Evolutionary conservation across 2,888 invertebrate species (phyloP).

Genomic region (Erpobdella octoculata): DNA sequence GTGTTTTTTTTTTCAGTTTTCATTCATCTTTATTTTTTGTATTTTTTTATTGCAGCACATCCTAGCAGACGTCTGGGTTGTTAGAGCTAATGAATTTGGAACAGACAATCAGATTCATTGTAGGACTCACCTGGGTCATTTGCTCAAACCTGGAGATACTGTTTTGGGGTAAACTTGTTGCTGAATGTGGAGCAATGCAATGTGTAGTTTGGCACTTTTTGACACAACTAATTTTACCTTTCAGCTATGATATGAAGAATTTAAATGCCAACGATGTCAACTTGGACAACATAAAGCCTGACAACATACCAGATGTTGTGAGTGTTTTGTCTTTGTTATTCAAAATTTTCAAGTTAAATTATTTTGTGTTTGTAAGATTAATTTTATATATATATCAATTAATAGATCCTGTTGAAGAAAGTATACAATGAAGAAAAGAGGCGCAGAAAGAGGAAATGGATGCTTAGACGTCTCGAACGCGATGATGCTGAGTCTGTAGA

Average conservation of each 20-base stretch:
- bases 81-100: slow-evolving; percentile 68
- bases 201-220: background rate
- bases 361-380: background rate
- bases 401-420: slow-evolving; percentile 84
- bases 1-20: too few species aligned
- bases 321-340: too few species aligned
- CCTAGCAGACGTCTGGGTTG: slow-evolving; percentile 86
- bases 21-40: too few species aligned
- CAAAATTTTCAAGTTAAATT: too few species aligned
- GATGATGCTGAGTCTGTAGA: slow-evolving; percentile 47
- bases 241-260: slow-evolving; percentile 76
- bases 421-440: slow-evolving; percentile 66
- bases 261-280: slow-evolving; percentile 82
- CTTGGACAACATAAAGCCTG: slow-evolving; percentile 69
- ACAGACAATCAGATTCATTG: slow-evolving; percentile 71
- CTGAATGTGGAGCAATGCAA: background rate
- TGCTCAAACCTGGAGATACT: slow-evolving; percentile 83
- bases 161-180: slow-evolving; percentile 67
- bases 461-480: slow-evolving; percentile 71
- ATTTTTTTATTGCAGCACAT: slow-evolving; percentile 64
- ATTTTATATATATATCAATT: too few species aligned
- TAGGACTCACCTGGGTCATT: slow-evolving; percentile 84
- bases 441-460: slow-evolving; percentile 74
- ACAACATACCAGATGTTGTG: slow-evolving; percentile 72
- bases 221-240: slow-evolving; percentile 35